Conservation (phyloP, 2,888 invertebrate genomes). For the Ditula angustiorana region DNA sequence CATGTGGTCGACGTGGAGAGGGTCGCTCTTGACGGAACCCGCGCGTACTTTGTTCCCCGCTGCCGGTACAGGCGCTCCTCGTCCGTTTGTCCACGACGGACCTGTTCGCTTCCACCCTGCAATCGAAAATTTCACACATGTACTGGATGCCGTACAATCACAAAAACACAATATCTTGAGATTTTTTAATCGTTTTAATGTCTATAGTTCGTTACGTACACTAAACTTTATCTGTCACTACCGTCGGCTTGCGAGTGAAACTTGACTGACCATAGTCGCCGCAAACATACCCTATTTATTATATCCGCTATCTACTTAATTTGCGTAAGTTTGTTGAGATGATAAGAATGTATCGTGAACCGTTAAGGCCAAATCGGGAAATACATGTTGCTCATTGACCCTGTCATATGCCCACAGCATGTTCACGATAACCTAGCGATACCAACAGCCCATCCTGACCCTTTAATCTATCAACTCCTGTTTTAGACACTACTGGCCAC, state of each 20-base stretch:
- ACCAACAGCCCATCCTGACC: slow-evolving; percentile 65
- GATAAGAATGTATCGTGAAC: slow-evolving; percentile 68
- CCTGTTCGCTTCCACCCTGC: slow-evolving; percentile 78
- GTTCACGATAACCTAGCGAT: slow-evolving; percentile 74
- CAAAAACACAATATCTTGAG: neutral
- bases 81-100: slow-evolving; percentile 74
- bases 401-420: slow-evolving; percentile 71
- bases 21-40: slow-evolving; percentile 80
- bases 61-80: slow-evolving; percentile 75
- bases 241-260: slow-evolving; percentile 58
- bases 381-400: slow-evolving; percentile 68
- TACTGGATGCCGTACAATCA: neutral
- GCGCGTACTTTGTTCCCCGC: slow-evolving; percentile 77
- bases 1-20: slow-evolving; percentile 86
- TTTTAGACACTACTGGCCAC: slow-evolving; percentile 52
- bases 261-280: slow-evolving; percentile 70
- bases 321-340: slow-evolving; percentile 69
- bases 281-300: slow-evolving; percentile 81
- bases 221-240: slow-evolving; percentile 54
- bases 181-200: neutral
- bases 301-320: slow-evolving; percentile 77
- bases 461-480: slow-evolving; percentile 55
- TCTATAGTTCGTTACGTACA: slow-evolving; percentile 33
- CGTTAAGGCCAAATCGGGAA: slow-evolving; percentile 72
- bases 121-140: slow-evolving; percentile 50